These are phyloP conservation scores for Zootermopsis nevadensis DNA, from an alignment of 2,888 invertebrate species.

Conservation along the genomic window DNA sequence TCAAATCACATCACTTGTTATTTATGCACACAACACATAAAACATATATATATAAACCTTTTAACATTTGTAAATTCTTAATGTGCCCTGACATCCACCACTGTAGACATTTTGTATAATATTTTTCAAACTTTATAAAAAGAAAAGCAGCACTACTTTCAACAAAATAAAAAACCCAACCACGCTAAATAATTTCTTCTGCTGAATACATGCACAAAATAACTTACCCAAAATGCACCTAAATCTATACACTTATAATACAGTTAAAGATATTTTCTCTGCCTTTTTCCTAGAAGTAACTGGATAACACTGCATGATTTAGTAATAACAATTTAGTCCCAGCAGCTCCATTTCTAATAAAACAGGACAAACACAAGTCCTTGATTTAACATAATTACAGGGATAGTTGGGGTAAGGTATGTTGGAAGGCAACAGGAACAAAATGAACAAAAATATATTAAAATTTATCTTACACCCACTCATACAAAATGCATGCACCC, in stretches of 20 bases:
- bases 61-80: not conserved
- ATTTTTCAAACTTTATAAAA: not conserved
- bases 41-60: no score
- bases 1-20: no score
- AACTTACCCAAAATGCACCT: not conserved
- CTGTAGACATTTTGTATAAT: not conserved
- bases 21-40: no score
- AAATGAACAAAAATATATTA: conserved; percentile 49
- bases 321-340: not conserved
- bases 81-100: conserved; percentile 1
- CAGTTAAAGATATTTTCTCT: not conserved
- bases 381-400: conserved; percentile 21
- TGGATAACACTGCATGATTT: not conserved
- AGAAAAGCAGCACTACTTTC: not conserved
- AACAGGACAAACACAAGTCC: conserved; percentile 13
- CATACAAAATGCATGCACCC: not conserved
- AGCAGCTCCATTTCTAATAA: not conserved
- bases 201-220: not conserved
- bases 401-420: conserved; percentile 28
- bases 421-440: conserved; percentile 50
- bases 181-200: not conserved
- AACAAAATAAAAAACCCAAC: not conserved
- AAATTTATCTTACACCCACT: conserved; percentile 36
- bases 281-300: not conserved
- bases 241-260: not conserved